These are phyloP conservation scores for Anthophora plumipes DNA, from an alignment of 2,888 invertebrate species.

Conservation along the genomic window DNA sequence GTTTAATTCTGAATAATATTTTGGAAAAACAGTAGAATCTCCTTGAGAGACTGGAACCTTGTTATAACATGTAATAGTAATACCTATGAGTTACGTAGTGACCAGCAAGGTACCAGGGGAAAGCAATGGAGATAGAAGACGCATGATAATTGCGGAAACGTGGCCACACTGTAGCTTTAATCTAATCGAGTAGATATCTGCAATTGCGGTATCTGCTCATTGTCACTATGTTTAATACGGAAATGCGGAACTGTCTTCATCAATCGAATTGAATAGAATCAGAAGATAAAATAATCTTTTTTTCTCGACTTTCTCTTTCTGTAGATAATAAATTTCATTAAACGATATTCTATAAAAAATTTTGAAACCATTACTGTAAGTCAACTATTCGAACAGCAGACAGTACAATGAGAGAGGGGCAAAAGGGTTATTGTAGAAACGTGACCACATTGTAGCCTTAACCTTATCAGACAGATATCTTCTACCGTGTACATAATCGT, in stretches of 20 bases:
- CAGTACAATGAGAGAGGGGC: no score
- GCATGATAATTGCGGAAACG: slow-evolving; percentile 23
- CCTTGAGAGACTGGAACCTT: neutral
- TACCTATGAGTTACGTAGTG: neutral
- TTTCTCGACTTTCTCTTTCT: neutral
- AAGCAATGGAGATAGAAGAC: neutral
- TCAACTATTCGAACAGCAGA: no score
- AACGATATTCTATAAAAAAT: no score
- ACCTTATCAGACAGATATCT: slow-evolving; percentile 13
- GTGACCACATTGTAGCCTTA: neutral
- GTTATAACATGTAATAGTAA: neutral
- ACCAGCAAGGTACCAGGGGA: neutral
- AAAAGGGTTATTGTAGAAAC: slow-evolving; percentile 2
- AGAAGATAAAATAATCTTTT: neutral
- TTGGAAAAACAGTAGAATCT: neutral
- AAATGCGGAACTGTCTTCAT: neutral
- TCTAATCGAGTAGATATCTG: slow-evolving; percentile 24
- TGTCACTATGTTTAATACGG: slow-evolving; percentile 10
- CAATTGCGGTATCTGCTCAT: neutral
- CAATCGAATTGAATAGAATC: neutral
- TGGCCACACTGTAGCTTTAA: slow-evolving; percentile 4
- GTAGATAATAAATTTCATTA: neutral
- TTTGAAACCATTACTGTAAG: no score
- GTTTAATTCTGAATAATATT: neutral
- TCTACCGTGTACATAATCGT: no score